phyloP scores from a whole-genome alignment of 2,113 vertebrate species.

The Passer montanus region DNA sequence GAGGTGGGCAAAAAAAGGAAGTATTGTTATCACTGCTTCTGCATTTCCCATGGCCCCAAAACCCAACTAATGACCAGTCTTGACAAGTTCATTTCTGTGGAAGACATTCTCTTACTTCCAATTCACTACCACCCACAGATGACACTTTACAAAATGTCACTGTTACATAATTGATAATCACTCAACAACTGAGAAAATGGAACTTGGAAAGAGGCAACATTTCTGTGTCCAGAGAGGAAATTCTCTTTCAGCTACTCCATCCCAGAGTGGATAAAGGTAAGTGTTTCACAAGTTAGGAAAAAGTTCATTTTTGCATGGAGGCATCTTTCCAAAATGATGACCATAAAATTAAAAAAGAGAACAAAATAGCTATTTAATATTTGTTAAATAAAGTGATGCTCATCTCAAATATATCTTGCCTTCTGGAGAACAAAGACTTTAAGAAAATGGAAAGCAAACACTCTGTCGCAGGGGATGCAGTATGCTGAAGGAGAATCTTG shows the following conservation, averaged over 20 bases:
- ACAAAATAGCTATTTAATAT: not conserved
- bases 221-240: slow-evolving; percentile 55
- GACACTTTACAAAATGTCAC: slow-evolving; percentile 70
- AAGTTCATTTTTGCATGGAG: not conserved
- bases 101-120: slow-evolving; percentile 70
- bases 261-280: not conserved
- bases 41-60: slow-evolving; percentile 44
- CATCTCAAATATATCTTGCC: not conserved
- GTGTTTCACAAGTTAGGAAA: not conserved
- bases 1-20: not conserved
- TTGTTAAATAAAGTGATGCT: not conserved
- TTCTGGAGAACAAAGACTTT: slow-evolving; percentile 29
- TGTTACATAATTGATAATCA: slow-evolving; percentile 72
- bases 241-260: slow-evolving; percentile 43
- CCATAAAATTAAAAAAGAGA: not conserved
- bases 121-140: slow-evolving; percentile 64
- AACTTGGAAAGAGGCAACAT: slow-evolving; percentile 57
- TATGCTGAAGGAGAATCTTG: slow-evolving; percentile 32
- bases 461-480: not conserved
- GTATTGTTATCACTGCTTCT: slow-evolving; percentile 18
- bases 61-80: slow-evolving; percentile 57
- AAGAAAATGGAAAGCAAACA: not conserved
- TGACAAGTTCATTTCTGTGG: slow-evolving; percentile 69
- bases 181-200: slow-evolving; percentile 71
- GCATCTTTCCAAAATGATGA: not conserved